Base-by-base conservation (phyloP, 1,140 invertebrate genomes). In the Teleopsis dalmanni region DNA sequence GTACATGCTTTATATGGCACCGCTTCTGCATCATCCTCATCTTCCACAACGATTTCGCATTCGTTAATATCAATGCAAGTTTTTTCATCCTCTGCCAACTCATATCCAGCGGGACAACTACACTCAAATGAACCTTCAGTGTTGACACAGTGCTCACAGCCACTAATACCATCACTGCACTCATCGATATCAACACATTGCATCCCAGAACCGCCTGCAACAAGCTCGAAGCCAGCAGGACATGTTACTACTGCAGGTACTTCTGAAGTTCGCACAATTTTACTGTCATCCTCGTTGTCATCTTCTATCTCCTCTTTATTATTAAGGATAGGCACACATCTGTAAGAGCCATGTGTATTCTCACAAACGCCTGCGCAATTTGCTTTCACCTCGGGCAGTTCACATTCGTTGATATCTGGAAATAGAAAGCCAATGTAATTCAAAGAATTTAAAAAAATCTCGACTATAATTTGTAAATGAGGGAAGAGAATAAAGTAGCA, bases 341-440 rank as follows among this genome's bases (percentile, higher is more conserved):
- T 73, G 61, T 86, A 91, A n/a, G 77, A 78, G 4, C 87, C 87
- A 2, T 74, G 73, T 9, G 73, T 73, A 59, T 90, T 90, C 16
- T 77, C 72, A 64, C 87, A 91, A 0, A 73, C 75, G 33, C 64
- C 73, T 27, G 72, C 58, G 22, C 83, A 84, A 7, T 76, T 72
- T 9, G 75, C 73, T 11, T 76, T 73, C 14, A 77, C 60, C 10
- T 71, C 70, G 10, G 73, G 69, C 31, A 65, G 56, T 5, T 57
- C 50, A 59, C 86, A 88, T 61, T 89, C 86, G 61, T 88, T 77
- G 14, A 84, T 73, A 62, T 88, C 81, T 82, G 57, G 21, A 64
- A 56, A 49, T 35, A 13, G 7, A 46, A 14, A 25, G 6, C 22
- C 9, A 23, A 25, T 23, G 5, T 21, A 33, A 22, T 18, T 34